A percentile compares a stretch with the other conserved stretches of the same genome.
These are phyloP conservation scores for Morpho helenor DNA, from an alignment of 2,888 invertebrate genomes.

Conservation along the genomic window DNA sequence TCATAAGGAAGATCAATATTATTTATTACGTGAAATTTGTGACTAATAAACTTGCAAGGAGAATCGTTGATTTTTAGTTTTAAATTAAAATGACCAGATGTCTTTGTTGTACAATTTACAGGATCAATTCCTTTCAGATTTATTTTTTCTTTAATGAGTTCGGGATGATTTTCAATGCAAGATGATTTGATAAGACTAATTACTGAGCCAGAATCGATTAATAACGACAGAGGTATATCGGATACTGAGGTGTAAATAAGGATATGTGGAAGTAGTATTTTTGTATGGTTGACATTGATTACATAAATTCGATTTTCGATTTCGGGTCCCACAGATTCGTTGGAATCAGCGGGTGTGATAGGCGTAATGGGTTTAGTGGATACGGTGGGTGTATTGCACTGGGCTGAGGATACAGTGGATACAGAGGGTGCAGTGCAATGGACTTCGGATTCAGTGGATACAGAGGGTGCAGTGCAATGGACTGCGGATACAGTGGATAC, in stretches of 20 bases:
- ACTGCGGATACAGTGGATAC: constrained; percentile 19
- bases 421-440: constrained; percentile 16
- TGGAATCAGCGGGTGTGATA: background rate
- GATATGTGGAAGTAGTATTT: constrained; percentile 25
- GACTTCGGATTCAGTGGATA: constrained; percentile 19
- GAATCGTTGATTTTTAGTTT: constrained; percentile 5
- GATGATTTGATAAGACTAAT: constrained; percentile 21
- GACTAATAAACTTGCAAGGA: background rate
- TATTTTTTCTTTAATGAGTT: constrained; percentile 6
- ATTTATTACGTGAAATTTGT: constrained; percentile 26
- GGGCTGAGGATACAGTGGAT: background rate
- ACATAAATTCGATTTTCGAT: constrained; percentile 12
- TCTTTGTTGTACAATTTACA: constrained; percentile 1
- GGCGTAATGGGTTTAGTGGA: background rate
- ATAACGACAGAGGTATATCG: constrained; percentile 22
- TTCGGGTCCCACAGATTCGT: background rate
- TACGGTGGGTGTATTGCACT: background rate
- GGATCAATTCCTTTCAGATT: constrained; percentile 13
- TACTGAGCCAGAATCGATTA: constrained; percentile 28
- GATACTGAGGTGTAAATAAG: constrained; percentile 24
- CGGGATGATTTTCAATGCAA: constrained; percentile 1
- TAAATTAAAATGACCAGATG: constrained; percentile 23
- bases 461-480: constrained; percentile 14
- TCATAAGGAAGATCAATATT: constrained; percentile 27
- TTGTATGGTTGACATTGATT: constrained; percentile 19